phyloP scores from a whole-genome alignment of 2,797 vertebrate genomes.

The Acrossocheilus fasciatus region DNA sequence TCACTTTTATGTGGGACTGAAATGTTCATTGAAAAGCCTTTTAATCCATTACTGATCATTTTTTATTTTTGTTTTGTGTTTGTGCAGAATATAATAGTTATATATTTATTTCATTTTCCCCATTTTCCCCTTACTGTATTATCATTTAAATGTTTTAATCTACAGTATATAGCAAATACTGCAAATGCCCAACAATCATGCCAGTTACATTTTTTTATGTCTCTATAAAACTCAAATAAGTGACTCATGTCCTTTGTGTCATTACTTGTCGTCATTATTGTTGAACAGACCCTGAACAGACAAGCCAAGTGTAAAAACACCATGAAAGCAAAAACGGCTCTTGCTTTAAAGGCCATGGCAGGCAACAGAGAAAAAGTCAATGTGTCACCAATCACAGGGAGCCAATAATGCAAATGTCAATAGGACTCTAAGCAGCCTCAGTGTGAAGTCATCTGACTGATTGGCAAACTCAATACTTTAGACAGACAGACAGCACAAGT shows the following conservation, averaged over 20 bases:
- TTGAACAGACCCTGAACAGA: background rate
- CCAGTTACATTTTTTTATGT: too few relatives aligned
- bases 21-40: too few relatives aligned
- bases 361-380: constrained; percentile 39
- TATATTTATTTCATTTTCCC: too few relatives aligned
- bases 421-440: background rate
- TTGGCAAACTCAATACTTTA: background rate
- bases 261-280: background rate
- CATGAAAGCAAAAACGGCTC: background rate
- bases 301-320: background rate
- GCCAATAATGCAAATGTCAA: constrained; percentile 48
- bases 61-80: too few relatives aligned
- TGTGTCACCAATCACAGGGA: constrained; percentile 36
- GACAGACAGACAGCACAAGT: background rate
- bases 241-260: background rate
- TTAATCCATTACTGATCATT: too few relatives aligned
- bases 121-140: too few relatives aligned
- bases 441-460: constrained; percentile 4
- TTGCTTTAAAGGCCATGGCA: constrained; percentile 20
- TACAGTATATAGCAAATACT: background rate
- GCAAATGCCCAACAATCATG: background rate
- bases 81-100: too few relatives aligned
- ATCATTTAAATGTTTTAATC: too few relatives aligned
- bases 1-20: too few relatives aligned
- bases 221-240: background rate